Evolutionary conservation across 2,113 vertebrate genomes (phyloP).

Genomic region (Micromys minutus): DNA sequence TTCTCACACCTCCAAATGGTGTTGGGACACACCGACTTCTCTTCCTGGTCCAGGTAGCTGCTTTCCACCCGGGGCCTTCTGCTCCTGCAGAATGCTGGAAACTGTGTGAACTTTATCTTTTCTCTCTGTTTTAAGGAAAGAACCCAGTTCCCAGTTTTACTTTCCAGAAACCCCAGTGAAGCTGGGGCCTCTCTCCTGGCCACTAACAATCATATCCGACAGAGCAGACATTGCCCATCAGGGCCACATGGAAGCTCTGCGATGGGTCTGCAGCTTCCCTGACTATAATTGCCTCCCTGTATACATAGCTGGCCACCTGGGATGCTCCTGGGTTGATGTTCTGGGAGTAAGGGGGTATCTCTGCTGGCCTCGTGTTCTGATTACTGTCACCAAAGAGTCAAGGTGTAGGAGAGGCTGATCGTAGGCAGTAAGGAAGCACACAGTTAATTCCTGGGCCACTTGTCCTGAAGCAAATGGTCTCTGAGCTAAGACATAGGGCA

Average conservation of each 20-base stretch:
- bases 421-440: neutral
- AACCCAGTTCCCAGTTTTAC: neutral
- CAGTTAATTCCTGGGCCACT: neutral
- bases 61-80: neutral
- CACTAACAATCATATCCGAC: no score
- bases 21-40: neutral
- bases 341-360: no score
- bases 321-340: neutral
- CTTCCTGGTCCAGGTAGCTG: neutral
- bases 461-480: neutral
- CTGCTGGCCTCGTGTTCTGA: neutral
- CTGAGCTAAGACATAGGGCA: neutral
- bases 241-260: neutral
- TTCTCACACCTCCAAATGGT: neutral
- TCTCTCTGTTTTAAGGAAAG: neutral
- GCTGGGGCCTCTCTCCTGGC: neutral
- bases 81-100: neutral
- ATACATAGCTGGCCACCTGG: neutral
- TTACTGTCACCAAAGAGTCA: neutral
- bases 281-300: fast-evolving
- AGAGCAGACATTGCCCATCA: neutral
- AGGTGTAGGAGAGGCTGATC: neutral
- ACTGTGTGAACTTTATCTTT: neutral
- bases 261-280: neutral
- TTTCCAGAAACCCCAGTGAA: neutral